Percentiles rank a stretch among this genome's conserved stretches.
Conservation (phyloP, 1,140 invertebrate genomes). For the Dolichoris vasculosae region DNA sequence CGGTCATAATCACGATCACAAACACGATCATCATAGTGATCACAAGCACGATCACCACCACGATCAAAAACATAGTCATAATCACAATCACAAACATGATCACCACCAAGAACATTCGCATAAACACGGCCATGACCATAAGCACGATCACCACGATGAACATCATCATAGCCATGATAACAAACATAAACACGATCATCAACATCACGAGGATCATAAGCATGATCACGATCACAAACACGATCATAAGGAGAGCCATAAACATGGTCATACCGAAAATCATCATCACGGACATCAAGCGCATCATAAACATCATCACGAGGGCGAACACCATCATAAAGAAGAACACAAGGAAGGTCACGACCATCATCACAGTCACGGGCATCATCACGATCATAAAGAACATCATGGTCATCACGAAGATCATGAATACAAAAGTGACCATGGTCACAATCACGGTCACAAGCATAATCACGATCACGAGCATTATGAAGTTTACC, state of each 20-base stretch:
- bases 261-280: slow-evolving; percentile 25
- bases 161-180: slow-evolving; percentile 31
- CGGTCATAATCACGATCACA: slow-evolving; percentile 10
- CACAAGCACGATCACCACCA: slow-evolving; percentile 37
- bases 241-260: slow-evolving; percentile 33
- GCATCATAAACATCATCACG: slow-evolving; percentile 20
- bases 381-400: slow-evolving; percentile 19
- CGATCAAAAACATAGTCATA: slow-evolving; percentile 34
- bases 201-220: slow-evolving; percentile 26
- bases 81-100: slow-evolving; percentile 30
- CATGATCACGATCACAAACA: slow-evolving; percentile 45
- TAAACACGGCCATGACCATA: slow-evolving; percentile 18
- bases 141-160: slow-evolving; percentile 28
- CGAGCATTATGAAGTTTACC: slow-evolving; percentile 26
- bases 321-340: slow-evolving; percentile 26
- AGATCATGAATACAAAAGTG: slow-evolving; percentile 15
- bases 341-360: slow-evolving; percentile 35
- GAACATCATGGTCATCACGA: slow-evolving; percentile 22
- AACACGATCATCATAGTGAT: slow-evolving; percentile 18
- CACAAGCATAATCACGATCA: slow-evolving; percentile 22
- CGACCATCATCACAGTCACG: slow-evolving; percentile 31
- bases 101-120: slow-evolving; percentile 37
- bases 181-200: slow-evolving; percentile 31
- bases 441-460: slow-evolving; percentile 35
- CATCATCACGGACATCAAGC: slow-evolving; percentile 24